Evolutionary conservation across 2,113 vertebrate genomes (phyloP).

Genomic region (Columba livia): DNA sequence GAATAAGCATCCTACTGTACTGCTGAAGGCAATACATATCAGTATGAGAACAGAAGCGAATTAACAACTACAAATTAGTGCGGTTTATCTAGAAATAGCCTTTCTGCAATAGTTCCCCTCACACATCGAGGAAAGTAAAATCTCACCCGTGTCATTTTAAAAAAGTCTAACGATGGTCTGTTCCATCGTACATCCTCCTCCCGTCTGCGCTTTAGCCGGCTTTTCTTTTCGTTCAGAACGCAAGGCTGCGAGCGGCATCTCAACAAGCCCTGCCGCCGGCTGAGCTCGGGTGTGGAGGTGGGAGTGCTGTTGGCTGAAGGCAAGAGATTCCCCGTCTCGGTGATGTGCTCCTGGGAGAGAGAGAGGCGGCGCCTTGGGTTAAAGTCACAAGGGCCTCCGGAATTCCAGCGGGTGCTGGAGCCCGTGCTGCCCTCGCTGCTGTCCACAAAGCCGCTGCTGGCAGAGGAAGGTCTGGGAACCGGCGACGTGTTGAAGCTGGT

Average conservation of each 20-base stretch:
- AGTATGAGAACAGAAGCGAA: background rate
- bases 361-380: slow-evolving; percentile 75
- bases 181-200: slow-evolving; percentile 78
- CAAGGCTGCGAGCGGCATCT: slow-evolving; percentile 81
- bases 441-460: slow-evolving; percentile 75
- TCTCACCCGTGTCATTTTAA: slow-evolving; percentile 84
- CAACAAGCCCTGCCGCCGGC: slow-evolving; percentile 70
- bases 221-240: slow-evolving; percentile 74
- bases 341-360: slow-evolving; percentile 80
- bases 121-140: background rate
- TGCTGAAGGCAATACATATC: background rate
- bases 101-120: background rate
- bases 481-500: slow-evolving; percentile 66
- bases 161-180: slow-evolving; percentile 80
- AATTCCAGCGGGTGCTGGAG: slow-evolving; percentile 59
- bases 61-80: background rate
- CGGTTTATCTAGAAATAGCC: background rate
- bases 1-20: background rate
- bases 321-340: slow-evolving; percentile 37
- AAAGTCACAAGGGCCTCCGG: slow-evolving; percentile 57
- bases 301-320: slow-evolving; percentile 78
- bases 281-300: slow-evolving; percentile 75
- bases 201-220: slow-evolving; percentile 75
- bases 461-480: slow-evolving; percentile 72
- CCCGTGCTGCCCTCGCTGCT: slow-evolving; percentile 69